A percentile compares a stretch with the other conserved stretches of the same genome.
These are phyloP conservation scores for Pteromalus puparum DNA, from an alignment of 1,140 invertebrate genomes.

Conservation along the genomic window DNA sequence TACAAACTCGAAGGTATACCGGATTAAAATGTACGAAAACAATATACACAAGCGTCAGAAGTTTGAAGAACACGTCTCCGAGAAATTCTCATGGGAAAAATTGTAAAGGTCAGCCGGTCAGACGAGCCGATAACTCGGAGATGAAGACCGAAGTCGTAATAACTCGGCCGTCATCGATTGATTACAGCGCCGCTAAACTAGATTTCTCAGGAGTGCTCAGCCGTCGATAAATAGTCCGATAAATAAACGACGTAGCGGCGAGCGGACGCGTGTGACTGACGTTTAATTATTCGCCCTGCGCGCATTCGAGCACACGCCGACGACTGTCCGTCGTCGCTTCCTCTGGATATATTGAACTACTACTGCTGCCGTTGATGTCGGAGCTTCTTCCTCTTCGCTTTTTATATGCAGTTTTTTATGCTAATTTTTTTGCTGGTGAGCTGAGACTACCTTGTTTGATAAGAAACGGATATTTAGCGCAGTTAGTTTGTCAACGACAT, in stretches of 20 bases:
- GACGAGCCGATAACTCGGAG: not conserved
- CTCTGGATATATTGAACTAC: not conserved
- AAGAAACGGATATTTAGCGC: too few species aligned
- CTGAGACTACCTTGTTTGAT: not conserved
- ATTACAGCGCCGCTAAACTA: not conserved
- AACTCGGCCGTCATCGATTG: conserved; percentile 11
- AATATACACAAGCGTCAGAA: not conserved
- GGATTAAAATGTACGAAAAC: not conserved
- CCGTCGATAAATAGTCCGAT: conserved; percentile 45
- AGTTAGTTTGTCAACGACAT: too few species aligned
- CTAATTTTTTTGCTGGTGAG: too few species aligned
- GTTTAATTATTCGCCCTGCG: conserved; percentile 62
- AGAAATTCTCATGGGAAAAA: not conserved
- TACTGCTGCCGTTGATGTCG: too few species aligned
- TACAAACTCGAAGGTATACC: not conserved
- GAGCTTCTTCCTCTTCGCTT: not conserved
- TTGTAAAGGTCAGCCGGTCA: not conserved
- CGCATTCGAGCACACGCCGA: conserved; percentile 26
- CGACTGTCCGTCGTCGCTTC: not conserved
- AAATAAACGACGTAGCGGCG: conserved; percentile 40
- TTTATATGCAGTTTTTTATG: not conserved
- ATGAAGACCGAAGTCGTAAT: conserved; percentile 3
- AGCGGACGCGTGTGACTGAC: conserved; percentile 61
- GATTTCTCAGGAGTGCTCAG: not conserved
- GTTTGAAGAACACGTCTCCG: not conserved